These are phyloP conservation scores for Cheilosia scutellata DNA, from an alignment of 2,888 invertebrate genomes.

Conservation along the genomic window DNA sequence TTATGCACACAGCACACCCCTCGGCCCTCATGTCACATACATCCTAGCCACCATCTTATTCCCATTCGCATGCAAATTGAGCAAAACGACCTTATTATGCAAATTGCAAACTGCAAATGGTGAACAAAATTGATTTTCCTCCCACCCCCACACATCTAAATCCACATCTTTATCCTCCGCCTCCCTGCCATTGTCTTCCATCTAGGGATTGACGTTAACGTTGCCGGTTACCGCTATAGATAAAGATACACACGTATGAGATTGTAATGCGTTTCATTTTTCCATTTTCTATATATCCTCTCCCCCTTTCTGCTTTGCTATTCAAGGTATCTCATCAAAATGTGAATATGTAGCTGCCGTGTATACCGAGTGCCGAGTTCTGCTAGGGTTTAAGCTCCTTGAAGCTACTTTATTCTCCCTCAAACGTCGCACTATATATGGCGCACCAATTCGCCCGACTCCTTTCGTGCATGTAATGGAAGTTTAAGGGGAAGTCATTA, in stretches of 20 bases:
- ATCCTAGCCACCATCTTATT: slow-evolving; percentile 47
- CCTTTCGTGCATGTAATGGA: slow-evolving; percentile 63
- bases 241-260: slow-evolving; percentile 61
- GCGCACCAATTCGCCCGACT: background rate
- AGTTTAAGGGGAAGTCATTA: slow-evolving; percentile 69
- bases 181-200: slow-evolving; percentile 40
- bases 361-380: background rate
- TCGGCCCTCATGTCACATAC: slow-evolving; percentile 14
- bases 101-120: slow-evolving; percentile 84
- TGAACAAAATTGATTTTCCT: slow-evolving; percentile 84
- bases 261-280: slow-evolving; percentile 67
- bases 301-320: background rate
- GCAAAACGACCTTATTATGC: slow-evolving; percentile 84
- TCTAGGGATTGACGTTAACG: slow-evolving; percentile 23
- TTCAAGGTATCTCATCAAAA: slow-evolving; percentile 56
- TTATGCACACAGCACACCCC: slow-evolving; percentile 22
- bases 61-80: slow-evolving; percentile 84
- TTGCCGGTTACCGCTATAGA: slow-evolving; percentile 34
- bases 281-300: slow-evolving; percentile 36
- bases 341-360: slow-evolving; percentile 18
- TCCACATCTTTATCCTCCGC: slow-evolving; percentile 28
- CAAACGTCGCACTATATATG: background rate
- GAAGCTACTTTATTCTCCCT: slow-evolving; percentile 14
- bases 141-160: slow-evolving; percentile 48
- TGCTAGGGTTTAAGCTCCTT: background rate